phyloP scores from a whole-genome alignment of 37 sponge, comb jelly and placozoan genomes.

The Beroe forskalii region DNA sequence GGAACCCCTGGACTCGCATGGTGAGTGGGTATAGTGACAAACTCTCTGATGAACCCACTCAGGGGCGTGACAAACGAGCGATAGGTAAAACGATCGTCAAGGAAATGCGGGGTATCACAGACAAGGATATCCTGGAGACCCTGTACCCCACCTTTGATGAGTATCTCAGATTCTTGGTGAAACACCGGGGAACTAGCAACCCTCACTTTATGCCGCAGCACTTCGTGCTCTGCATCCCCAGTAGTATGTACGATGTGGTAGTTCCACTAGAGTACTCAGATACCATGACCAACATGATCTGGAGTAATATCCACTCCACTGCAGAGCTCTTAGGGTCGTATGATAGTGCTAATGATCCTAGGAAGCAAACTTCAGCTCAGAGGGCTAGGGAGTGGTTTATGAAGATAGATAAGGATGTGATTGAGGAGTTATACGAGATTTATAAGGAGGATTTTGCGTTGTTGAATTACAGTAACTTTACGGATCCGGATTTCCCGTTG shows the following conservation, averaged over 20 bases:
- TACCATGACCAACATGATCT: neutral
- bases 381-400: conserved; percentile 1
- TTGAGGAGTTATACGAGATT: conserved; percentile 7
- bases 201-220: conserved; percentile 8
- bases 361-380: conserved; percentile 4
- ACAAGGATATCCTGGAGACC: no score
- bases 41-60: neutral
- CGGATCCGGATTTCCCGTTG: conserved; percentile 48
- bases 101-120: neutral
- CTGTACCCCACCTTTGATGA: conserved; percentile 54
- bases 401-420: neutral
- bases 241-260: neutral
- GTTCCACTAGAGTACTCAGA: conserved; percentile 42
- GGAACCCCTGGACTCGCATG: conserved; percentile 60
- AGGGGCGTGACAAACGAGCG: neutral
- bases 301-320: neutral
- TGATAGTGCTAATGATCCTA: conserved; percentile 8
- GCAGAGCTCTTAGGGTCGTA: conserved; percentile 12
- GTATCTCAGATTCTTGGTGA: conserved; percentile 18
- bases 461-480: conserved; percentile 24
- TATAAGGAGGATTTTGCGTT: conserved; percentile 41
- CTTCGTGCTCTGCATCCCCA: neutral
- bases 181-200: neutral
- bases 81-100: conserved; percentile 2
- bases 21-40: conserved; percentile 48